phyloP scores from a whole-genome alignment of 2,797 vertebrate genomes.

The Zalophus californianus region DNA sequence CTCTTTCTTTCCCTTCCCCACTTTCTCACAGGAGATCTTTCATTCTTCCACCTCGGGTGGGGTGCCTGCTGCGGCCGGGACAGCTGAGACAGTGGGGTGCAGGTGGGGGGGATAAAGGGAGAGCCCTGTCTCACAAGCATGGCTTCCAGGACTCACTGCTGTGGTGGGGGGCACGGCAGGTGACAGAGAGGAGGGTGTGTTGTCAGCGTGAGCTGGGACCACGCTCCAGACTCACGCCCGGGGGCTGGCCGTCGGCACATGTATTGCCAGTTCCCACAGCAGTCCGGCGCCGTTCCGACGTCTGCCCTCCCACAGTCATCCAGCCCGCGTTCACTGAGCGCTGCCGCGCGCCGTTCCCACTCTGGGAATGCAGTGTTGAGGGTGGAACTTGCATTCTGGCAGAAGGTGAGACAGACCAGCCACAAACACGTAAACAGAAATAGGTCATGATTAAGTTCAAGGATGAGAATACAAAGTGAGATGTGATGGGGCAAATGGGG shows the following conservation, averaged over 20 bases:
- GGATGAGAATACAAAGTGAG: background rate
- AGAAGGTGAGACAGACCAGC: background rate
- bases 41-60: background rate
- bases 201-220: background rate
- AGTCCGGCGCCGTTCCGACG: background rate
- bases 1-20: background rate
- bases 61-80: background rate
- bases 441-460: background rate
- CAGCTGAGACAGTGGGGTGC: background rate
- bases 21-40: background rate
- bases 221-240: background rate
- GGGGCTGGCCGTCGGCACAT: background rate
- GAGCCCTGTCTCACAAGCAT: no score
- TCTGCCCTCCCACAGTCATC: background rate
- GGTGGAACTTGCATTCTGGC: background rate
- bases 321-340: background rate
- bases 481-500: background rate
- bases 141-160: background rate
- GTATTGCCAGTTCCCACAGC: background rate
- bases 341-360: fast-evolving
- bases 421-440: background rate
- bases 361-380: background rate
- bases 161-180: background rate
- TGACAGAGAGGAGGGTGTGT: background rate
- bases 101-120: background rate